phyloP scores from a whole-genome alignment of 2,888 invertebrate genomes.

The Stenoptilia bipunctidactyla region DNA sequence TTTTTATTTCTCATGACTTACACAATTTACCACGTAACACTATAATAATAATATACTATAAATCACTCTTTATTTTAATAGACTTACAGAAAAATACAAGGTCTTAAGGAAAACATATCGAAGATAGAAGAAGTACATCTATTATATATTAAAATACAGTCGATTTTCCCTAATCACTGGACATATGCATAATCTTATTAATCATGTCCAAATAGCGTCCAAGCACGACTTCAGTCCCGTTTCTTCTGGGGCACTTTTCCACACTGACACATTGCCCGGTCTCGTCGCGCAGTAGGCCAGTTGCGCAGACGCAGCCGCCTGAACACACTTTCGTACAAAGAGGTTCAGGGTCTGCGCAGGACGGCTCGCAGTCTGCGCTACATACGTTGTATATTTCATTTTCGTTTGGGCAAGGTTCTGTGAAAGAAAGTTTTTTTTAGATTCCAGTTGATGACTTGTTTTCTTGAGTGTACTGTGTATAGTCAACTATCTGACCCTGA shows the following conservation, averaged over 20 bases:
- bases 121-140: no score
- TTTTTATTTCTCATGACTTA: no score
- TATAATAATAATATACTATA: no score
- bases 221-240: conserved; percentile 31
- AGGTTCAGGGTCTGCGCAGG: conserved; percentile 44
- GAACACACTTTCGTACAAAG: conserved; percentile 44
- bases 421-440: no score
- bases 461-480: no score
- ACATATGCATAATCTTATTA: conserved; percentile 37
- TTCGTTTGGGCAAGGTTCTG: conserved; percentile 31
- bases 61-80: no score
- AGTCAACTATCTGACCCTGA: no score
- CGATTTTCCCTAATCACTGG: conserved; percentile 6
- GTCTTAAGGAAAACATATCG: no score
- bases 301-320: conserved; percentile 47
- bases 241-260: conserved; percentile 36
- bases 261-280: conserved; percentile 42
- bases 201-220: conserved; percentile 42
- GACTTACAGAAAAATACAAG: no score
- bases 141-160: no score
- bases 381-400: conserved; percentile 52
- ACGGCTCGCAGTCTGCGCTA: conserved; percentile 42
- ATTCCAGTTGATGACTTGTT: no score
- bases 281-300: conserved; percentile 36
- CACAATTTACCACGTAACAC: no score